These are phyloP conservation scores for Saccopteryx bilineata DNA, from an alignment of 2,113 vertebrate species.

Conservation along the genomic window DNA sequence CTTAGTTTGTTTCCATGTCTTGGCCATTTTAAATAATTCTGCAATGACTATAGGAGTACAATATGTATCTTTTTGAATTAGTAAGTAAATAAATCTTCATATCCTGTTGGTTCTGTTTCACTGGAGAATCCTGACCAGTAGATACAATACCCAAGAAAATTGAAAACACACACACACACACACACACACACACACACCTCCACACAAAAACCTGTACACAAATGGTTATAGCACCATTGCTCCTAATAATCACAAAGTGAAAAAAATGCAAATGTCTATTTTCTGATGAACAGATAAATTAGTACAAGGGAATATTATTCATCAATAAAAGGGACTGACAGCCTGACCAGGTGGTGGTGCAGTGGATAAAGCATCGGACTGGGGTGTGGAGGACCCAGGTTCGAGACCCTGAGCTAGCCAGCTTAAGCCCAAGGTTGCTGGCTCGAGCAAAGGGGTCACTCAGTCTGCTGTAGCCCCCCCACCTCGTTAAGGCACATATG, in stretches of 20 bases:
- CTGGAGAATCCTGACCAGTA: neutral
- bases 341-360: too few species aligned
- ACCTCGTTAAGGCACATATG: too few species aligned
- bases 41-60: neutral
- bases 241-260: neutral
- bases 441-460: too few species aligned
- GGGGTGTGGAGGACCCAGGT: too few species aligned
- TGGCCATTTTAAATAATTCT: too few species aligned
- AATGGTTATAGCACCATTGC: neutral
- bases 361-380: too few species aligned
- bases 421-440: too few species aligned
- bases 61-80: neutral
- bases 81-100: neutral
- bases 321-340: neutral
- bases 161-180: neutral
- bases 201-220: neutral
- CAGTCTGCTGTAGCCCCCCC: too few species aligned
- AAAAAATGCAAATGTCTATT: neutral
- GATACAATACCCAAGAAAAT: neutral
- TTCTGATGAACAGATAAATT: constrained; percentile 13
- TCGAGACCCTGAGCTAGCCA: too few species aligned
- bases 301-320: neutral
- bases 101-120: neutral
- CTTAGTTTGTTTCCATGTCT: neutral
- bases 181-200: too few species aligned